Evolutionary conservation across 2,797 vertebrate genomes (phyloP), one percentile per base, ranked within the genome.

Genomic region (Dermochelys coriacea): DNA sequence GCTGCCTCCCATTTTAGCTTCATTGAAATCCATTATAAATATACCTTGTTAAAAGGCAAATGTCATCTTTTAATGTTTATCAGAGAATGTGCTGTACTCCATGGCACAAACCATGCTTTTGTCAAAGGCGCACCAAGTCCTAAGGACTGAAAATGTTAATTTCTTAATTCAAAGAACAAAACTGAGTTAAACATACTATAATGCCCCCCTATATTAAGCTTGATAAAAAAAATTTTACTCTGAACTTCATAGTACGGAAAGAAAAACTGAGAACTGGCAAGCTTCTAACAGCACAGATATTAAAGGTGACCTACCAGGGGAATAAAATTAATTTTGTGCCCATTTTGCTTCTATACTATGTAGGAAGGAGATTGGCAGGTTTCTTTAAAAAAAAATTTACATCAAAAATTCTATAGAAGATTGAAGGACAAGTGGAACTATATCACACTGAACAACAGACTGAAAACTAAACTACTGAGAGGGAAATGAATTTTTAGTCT

Each of bases 331-430:
- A 45, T 80, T 0, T 29, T 51, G 16, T 81, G 84, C 85, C 91
- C 80, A 90, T 95, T 97, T 93, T 95, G 93, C 90, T 95, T 91
- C 87, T 86, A 27, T 51, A 8, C 61, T 18, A 89, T 15, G 54
- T 89, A 93, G 88, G 96, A 91, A 93, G 91, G 93, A 96, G 85
- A 95, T 96, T 93, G 95, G 12, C 82, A 75, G 64, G 9, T 21
- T 71, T 71, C 41, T 49, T 75, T 93, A 92, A 95, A 96, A 91
- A 75, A 90, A 95, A 94, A 91, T 12, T 50, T 50, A 14, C 12
- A 50, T 50, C 75, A 50, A 87, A 29, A 93, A 34, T 61, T 91
- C 59, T 64, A 23, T 82, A 82, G 27, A 75, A 29, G 12, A 81
- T 21, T 12, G 82, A n/a, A 86, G 45, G 93, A 85, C 3, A 1